Evolutionary conservation across 2,888 invertebrate species (phyloP).

Genomic region (Bellardia bayeri): DNA sequence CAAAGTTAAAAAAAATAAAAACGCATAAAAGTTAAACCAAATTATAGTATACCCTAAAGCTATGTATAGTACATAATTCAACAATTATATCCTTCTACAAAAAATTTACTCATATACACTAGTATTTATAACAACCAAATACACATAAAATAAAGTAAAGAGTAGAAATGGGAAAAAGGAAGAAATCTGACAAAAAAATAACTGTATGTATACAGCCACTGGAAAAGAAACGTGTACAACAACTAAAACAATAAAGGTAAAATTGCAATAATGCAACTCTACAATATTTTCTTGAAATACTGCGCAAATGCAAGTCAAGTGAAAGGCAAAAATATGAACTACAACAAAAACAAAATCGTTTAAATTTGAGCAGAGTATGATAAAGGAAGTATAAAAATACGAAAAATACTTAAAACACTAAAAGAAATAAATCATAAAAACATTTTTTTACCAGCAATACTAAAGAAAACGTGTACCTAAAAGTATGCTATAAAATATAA

Average conservation of each 20-base stretch:
- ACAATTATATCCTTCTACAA: slow-evolving; percentile 44
- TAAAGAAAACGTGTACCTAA: slow-evolving; percentile 10
- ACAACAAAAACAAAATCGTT: slow-evolving; percentile 22
- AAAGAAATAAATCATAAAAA: slow-evolving; percentile 53
- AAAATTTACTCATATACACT: background rate
- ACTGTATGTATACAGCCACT: slow-evolving; percentile 29
- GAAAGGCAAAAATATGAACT: slow-evolving; percentile 24
- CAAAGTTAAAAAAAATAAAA: background rate
- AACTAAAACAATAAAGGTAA: slow-evolving; percentile 63
- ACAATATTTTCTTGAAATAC: slow-evolving; percentile 49
- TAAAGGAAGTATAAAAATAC: slow-evolving; percentile 23
- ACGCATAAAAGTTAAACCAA: background rate
- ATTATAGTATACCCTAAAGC: slow-evolving; percentile 13
- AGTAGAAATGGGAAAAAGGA: background rate
- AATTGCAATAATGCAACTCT: slow-evolving; percentile 72
- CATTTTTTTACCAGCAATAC: slow-evolving; percentile 3
- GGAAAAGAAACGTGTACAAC: slow-evolving; percentile 30
- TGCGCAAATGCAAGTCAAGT: slow-evolving; percentile 71
- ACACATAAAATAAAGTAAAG: background rate
- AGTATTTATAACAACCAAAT: slow-evolving; percentile 4
- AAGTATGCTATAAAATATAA: slow-evolving; percentile 43
- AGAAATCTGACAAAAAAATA: background rate
- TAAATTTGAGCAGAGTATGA: slow-evolving; percentile 36
- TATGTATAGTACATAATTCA: slow-evolving; percentile 22
- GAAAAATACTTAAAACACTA: slow-evolving; percentile 43